Evolutionary conservation across 2,797 vertebrate genomes (phyloP).

Genomic region (Danio choprae): DNA sequence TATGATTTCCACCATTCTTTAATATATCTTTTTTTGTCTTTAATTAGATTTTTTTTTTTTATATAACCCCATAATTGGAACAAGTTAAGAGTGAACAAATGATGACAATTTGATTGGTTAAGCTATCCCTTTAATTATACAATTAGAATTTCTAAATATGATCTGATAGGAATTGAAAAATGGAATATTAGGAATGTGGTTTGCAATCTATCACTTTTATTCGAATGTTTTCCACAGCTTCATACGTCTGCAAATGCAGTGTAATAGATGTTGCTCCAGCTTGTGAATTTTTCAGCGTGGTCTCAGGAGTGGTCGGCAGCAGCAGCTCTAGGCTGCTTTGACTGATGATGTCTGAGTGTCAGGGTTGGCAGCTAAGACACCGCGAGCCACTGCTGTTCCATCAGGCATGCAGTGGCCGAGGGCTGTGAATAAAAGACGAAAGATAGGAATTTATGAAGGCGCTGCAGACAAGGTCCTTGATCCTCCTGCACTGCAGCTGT

Average conservation of each 20-base stretch:
- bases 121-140: no score
- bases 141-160: not conserved
- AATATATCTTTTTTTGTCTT: no score
- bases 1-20: no score
- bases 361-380: slow-evolving; percentile 47
- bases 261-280: not conserved
- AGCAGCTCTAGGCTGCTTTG: slow-evolving; percentile 40
- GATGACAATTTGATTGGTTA: no score
- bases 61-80: no score
- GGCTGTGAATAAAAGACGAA: slow-evolving; percentile 52
- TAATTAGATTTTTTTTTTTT: no score
- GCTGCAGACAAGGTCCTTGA: slow-evolving; percentile 44
- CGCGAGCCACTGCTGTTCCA: slow-evolving; percentile 16
- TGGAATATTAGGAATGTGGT: not conserved
- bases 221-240: not conserved
- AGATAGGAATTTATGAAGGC: slow-evolving; percentile 57
- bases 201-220: not conserved
- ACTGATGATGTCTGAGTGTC: slow-evolving; percentile 48
- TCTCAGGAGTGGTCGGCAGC: slow-evolving; percentile 17
- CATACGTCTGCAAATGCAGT: not conserved
- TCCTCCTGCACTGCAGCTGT: slow-evolving; percentile 42
- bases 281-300: slow-evolving; percentile 22
- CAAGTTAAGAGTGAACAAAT: no score
- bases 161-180: not conserved
- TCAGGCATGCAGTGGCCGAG: slow-evolving; percentile 36